Percentiles rank a stretch among this genome's conserved stretches.
Conservation (phyloP, 2,113 vertebrate species). For the Pseudorectes ferrugineus region DNA sequence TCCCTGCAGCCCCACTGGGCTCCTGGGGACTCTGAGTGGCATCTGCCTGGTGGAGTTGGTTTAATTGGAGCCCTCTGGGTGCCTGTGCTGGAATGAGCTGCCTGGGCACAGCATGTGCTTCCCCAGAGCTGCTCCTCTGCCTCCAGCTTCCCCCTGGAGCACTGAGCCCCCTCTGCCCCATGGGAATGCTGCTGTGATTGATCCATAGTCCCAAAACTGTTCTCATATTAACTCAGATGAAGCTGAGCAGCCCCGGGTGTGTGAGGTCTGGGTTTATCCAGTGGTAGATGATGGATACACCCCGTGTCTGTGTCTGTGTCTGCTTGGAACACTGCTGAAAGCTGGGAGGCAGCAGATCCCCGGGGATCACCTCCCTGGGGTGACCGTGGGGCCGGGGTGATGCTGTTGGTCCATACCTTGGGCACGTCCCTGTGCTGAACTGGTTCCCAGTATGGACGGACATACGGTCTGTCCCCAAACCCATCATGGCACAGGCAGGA, state of each 20-base stretch:
- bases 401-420: rapidly evolving
- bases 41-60: rapidly evolving
- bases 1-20: rapidly evolving
- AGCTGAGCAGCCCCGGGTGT: rapidly evolving
- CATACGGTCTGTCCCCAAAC: rapidly evolving
- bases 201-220: rapidly evolving
- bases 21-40: not conserved
- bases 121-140: not conserved
- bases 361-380: rapidly evolving
- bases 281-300: rapidly evolving
- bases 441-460: rapidly evolving
- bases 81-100: not conserved
- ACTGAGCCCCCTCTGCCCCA: rapidly evolving
- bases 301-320: no score
- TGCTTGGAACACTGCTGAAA: not conserved
- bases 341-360: not conserved
- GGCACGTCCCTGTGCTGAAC: rapidly evolving
- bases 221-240: rapidly evolving
- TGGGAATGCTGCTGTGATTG: not conserved
- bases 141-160: not conserved
- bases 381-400: rapidly evolving
- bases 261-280: not conserved
- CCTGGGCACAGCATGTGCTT: not conserved
- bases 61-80: not conserved
- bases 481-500: not conserved